Base-by-base conservation (phyloP, 2,113 vertebrate species). In the Reinhardtius hippoglossoides region DNA sequence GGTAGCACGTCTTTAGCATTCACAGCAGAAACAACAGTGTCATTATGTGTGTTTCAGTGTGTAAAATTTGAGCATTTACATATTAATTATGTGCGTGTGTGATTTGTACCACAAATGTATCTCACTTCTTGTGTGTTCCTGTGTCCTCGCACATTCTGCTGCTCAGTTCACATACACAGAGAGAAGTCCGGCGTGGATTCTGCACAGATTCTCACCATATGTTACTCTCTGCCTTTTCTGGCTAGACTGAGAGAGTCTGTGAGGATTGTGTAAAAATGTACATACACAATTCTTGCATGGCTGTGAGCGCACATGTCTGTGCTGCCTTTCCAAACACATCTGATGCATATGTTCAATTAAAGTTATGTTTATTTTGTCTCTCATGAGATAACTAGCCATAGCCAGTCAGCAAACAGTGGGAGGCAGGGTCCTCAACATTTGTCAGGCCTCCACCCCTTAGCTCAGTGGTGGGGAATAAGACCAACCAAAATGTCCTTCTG, bases 171-270 rank as follows among this genome's bases (percentile, higher is more conserved):
- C n/a, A 60, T 71, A 42, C 5, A 2, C 3, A n/a, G 35, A 58
- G 35, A 58, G 14, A 56, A 58, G 56, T 73, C 35, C 24, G 2
- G 44, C 50, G 13, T 70, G 76, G 23, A 60, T n/a, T 56, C 13
- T 14, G 44, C 57, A 65, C 67, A 65, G 44, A 68, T 64, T 63
- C 21, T 24, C 24, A 66, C 74, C 71, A 70, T 58, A 76, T 72
- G 78, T 64, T 69, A 18, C 48, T 76, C 5, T 3, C 9, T 54
- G 27, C 57, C 62, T 58, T 27, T 16, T 44, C 40, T 40, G 42
- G 52, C 59, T 56, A 12, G 15, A 65, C 55, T 24, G 24, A 18
- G 21, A 31, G 61, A 9, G 42, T 37, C 35, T 23, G 1, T 58
- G 56, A 27, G 13, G 14, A 58, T 31, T 9, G 26, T 59, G 26